These are phyloP conservation scores for Paralinhomoeus sp. DNA, from an alignment of 2,888 invertebrate species.

Conservation along the genomic window DNA sequence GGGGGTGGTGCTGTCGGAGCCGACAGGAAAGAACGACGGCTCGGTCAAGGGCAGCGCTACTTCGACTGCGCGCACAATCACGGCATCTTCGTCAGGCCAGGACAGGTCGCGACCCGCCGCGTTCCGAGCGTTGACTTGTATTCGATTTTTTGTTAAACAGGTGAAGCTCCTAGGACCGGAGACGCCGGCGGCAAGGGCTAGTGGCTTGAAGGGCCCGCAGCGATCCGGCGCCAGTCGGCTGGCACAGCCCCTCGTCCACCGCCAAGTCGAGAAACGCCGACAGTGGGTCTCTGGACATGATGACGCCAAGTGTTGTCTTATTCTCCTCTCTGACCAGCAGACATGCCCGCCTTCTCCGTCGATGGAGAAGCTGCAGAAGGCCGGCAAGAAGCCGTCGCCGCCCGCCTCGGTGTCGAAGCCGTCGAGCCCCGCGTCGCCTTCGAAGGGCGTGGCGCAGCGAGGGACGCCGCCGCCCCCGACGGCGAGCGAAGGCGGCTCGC, in stretches of 20 bases:
- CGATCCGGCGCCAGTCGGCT: too few relatives aligned
- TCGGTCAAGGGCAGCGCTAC: constrained; percentile 67
- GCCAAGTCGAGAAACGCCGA: too few relatives aligned
- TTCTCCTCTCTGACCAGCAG: too few relatives aligned
- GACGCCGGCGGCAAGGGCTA: neutral
- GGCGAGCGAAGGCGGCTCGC: neutral
- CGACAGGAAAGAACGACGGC: constrained; percentile 92
- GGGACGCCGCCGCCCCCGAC: neutral
- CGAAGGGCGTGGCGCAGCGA: neutral
- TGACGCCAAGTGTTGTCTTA: too few relatives aligned
- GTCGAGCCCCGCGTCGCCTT: neutral
- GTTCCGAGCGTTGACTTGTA: too few relatives aligned
- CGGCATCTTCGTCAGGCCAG: constrained; percentile 77
- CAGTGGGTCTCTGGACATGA: neutral
- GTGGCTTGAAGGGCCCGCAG: neutral
- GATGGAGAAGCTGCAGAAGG: neutral
- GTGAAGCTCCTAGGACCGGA: neutral
- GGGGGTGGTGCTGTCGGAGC: constrained; percentile 74
- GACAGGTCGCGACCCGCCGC: constrained; percentile 40
- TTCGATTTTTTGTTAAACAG: neutral
- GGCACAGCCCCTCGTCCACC: too few relatives aligned
- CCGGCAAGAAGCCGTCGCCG: neutral
- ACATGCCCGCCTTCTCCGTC: neutral
- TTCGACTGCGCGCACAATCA: constrained; percentile 74
- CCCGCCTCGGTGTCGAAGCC: neutral